Conservation (phyloP, 2,113 vertebrate species). For the Mobula birostris region DNA sequence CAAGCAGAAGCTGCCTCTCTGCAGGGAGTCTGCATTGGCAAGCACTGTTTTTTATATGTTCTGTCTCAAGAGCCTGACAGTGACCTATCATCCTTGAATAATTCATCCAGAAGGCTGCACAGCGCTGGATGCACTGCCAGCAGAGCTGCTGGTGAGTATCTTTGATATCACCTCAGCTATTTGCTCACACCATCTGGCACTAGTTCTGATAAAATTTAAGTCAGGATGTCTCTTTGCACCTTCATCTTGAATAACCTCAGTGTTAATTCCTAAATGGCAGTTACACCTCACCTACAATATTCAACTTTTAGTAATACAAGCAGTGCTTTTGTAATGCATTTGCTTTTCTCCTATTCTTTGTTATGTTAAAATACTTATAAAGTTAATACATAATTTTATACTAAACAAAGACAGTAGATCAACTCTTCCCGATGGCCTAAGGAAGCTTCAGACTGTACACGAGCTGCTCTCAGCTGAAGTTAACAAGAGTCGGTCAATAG, state of each 20-base stretch:
- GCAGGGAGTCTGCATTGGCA: background rate
- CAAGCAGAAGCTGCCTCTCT: background rate
- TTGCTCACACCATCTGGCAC: conserved; percentile 30
- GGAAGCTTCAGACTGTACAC: background rate
- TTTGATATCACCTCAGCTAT: background rate
- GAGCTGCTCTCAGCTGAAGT: background rate
- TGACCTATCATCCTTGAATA: conserved; percentile 21
- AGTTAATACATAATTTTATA: too few species aligned
- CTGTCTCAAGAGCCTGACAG: background rate
- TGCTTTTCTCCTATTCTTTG: background rate
- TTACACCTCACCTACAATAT: background rate
- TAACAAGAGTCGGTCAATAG: background rate
- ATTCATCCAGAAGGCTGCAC: background rate
- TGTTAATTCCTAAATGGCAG: background rate
- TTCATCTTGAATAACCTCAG: background rate
- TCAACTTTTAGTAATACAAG: background rate
- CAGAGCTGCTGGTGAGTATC: background rate
- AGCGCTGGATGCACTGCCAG: background rate
- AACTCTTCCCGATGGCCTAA: background rate
- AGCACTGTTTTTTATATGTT: background rate
- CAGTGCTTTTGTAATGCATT: background rate
- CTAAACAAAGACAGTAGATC: background rate
- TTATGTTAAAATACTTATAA: background rate
- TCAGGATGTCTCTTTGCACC: background rate
- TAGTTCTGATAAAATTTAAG: background rate